Evolutionary conservation across 1,140 invertebrate genomes (phyloP).

Genomic region (Daktulosphaira vitifoliae): DNA sequence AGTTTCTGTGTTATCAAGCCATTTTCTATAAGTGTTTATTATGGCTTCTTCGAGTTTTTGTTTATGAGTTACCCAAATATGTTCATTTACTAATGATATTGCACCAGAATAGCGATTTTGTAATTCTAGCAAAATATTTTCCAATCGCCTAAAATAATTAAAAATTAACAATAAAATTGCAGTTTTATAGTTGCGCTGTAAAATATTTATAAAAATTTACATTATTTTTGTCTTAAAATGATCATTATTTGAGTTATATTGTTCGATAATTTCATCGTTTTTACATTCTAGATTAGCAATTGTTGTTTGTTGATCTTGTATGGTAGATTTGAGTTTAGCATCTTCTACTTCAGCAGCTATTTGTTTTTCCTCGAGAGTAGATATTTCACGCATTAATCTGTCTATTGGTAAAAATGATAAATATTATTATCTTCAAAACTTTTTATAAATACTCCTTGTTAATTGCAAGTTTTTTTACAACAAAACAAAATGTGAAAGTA

Average conservation of each 20-base stretch:
- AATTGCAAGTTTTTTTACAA: too few relatives aligned
- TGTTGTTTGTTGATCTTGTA: slow-evolving; percentile 38
- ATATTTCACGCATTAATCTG: slow-evolving; percentile 40
- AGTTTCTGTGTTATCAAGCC: neutral
- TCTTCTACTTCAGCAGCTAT: slow-evolving; percentile 39
- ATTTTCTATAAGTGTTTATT: slow-evolving; percentile 9
- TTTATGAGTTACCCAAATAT: slow-evolving; percentile 31
- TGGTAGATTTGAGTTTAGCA: slow-evolving; percentile 37
- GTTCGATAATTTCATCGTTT: slow-evolving; percentile 40
- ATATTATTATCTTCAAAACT: too few relatives aligned
- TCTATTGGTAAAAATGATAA: slow-evolving; percentile 36
- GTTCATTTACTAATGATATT: slow-evolving; percentile 29
- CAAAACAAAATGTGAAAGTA: too few relatives aligned
- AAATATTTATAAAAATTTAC: slow-evolving; percentile 2
- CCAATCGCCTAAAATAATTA: slow-evolving; percentile 20
- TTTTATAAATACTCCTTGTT: too few relatives aligned
- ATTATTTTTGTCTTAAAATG: slow-evolving; percentile 21
- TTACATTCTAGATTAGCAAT: slow-evolving; percentile 38
- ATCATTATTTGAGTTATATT: slow-evolving; percentile 35
- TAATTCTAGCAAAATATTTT: slow-evolving; percentile 29
- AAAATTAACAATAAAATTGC: neutral
- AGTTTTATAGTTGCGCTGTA: neutral
- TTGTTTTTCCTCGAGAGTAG: slow-evolving; percentile 36
- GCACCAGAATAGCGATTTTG: slow-evolving; percentile 33
- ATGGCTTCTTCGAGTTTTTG: slow-evolving; percentile 28